Evolutionary conservation across 2,888 invertebrate species (phyloP), one percentile per base, ranked within the genome.

Genomic region (Arrhopalites spinosus): DNA sequence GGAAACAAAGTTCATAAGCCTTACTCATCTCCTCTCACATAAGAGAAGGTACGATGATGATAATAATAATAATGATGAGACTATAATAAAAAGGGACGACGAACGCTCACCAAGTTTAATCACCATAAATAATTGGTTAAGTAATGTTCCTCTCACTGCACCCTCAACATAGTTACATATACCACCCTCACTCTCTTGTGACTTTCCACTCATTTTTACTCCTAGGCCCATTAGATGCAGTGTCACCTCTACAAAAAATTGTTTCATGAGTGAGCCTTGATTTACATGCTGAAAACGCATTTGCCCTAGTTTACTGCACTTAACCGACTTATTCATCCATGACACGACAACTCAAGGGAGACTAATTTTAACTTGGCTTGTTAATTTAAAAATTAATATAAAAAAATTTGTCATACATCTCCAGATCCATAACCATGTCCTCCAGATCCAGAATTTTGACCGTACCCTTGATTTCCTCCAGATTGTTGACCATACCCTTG

Each of bases 401-500:
- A n/a, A n/a, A n/a, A n/a, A n/a, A n/a, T n/a, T n/a, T n/a, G n/a
- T n/a, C n/a, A n/a, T 27, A 61, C 67, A 27, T 68, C 29, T n/a
- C 63, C 68, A 50, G 59, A 50, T 17, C 73, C 75, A 20, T n/a
- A n/a, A n/a, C 75, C 77, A 23, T 73, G 23, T n/a, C 76, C 77
- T 30, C 70, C 66, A 11, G 67, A n/a, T 30, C 70, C 23, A 13
- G 27, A 17, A 11, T 64, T 17, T 63, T 74, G 61, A 47, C 73
- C 73, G 45, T 73, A 59, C 3, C 63, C 66, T 15, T 73, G 25
- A 61, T 69, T 68, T 27, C 67, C 70, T 30, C 70, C 23, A 13
- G 27, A 17, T 5, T 64, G 30, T 63, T 74, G 61, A 47, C 73
- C 73, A 27, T 73, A 59, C 3, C 63, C 63, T 47, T 29, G 25